Conservation (phyloP, 2,113 vertebrate genomes). For the Baryphthengus martii region DNA sequence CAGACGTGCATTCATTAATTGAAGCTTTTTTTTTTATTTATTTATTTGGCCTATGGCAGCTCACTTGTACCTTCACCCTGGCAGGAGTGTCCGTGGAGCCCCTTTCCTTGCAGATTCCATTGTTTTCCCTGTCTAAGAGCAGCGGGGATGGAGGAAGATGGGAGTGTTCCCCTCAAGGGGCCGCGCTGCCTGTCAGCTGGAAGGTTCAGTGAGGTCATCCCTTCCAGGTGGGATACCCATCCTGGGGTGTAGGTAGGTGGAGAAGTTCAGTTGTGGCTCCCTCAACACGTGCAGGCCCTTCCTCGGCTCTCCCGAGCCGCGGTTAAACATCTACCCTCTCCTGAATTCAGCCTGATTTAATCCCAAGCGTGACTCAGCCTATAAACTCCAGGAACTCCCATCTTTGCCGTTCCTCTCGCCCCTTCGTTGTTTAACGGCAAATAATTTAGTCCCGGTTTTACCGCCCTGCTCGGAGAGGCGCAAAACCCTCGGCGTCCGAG, state of each 20-base stretch:
- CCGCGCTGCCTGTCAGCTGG: background rate
- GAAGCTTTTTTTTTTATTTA: background rate
- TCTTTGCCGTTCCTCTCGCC: background rate
- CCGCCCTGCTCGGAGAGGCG: background rate
- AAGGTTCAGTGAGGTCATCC: background rate
- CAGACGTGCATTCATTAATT: background rate
- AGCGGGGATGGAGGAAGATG: background rate
- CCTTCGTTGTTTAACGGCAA: accelerated
- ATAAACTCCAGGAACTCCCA: background rate
- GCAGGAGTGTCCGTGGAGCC: background rate
- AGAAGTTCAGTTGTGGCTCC: background rate
- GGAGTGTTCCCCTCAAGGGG: background rate
- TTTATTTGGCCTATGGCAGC: background rate
- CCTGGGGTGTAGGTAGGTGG: background rate
- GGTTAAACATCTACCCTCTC: background rate
- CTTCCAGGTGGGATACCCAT: background rate
- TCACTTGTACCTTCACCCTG: background rate
- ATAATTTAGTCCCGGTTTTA: background rate
- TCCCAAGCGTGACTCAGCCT: background rate
- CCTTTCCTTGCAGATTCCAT: background rate
- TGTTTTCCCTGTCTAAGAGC: background rate
- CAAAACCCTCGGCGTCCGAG: accelerated
- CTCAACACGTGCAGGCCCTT: background rate
- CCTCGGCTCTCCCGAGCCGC: background rate
- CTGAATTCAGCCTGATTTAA: background rate